A percentile compares a stretch with the other conserved stretches of the same genome.
These are phyloP conservation scores for Leucania comma DNA, from an alignment of 2,888 invertebrate genomes.

Conservation along the genomic window DNA sequence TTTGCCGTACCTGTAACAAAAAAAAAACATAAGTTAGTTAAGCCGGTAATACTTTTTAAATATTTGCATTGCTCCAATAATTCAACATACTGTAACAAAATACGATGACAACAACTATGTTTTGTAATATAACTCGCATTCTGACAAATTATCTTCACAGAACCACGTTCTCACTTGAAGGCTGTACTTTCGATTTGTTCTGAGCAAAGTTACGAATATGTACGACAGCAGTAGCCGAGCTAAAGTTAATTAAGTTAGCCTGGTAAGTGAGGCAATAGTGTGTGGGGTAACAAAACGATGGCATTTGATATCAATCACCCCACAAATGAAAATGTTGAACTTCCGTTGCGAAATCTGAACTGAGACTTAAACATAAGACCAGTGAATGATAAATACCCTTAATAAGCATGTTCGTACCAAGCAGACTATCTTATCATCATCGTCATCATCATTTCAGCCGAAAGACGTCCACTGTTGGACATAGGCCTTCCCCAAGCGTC, in stretches of 20 bases:
- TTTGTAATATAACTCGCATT: not conserved
- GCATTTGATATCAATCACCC: not conserved
- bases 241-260: not conserved
- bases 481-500: too few relatives aligned
- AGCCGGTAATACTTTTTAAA: not conserved
- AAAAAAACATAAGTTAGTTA: slow-evolving; percentile 13
- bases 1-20: slow-evolving; percentile 45
- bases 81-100: slow-evolving; percentile 14
- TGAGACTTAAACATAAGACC: slow-evolving; percentile 3
- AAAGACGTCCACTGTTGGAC: too few relatives aligned
- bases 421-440: too few relatives aligned
- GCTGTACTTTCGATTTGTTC: slow-evolving; percentile 14
- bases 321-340: not conserved
- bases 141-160: slow-evolving; percentile 2
- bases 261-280: not conserved
- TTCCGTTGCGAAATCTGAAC: slow-evolving; percentile 3
- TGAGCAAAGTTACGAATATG: slow-evolving; percentile 1
- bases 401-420: too few relatives aligned
- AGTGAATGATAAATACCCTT: too few relatives aligned
- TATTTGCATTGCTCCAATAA: slow-evolving; percentile 2
- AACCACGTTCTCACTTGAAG: slow-evolving; percentile 26
- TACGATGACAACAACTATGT: slow-evolving; percentile 14
- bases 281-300: not conserved
- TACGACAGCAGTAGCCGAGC: not conserved
- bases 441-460: too few relatives aligned